Evolutionary conservation across 2,113 vertebrate genomes (phyloP), one percentile per base, ranked within the genome.

Genomic region (Erythrocercus mccallii): DNA sequence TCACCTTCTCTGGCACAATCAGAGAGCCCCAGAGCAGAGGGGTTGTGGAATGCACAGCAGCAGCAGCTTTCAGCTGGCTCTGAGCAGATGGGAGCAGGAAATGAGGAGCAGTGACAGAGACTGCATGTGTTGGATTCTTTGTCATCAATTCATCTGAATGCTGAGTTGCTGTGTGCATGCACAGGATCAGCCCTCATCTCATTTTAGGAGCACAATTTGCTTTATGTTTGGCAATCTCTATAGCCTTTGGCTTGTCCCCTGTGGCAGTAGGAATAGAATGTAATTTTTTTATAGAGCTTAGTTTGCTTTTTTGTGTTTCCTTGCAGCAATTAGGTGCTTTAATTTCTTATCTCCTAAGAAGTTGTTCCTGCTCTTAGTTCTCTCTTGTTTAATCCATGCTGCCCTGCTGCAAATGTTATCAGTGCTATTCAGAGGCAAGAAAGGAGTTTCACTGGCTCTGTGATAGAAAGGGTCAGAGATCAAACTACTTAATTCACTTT

Each of bases 51-150:
- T 2, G 56, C 64, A 25, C 51, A 42, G 70, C 9, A 79, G 70
- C 9, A 79, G 70, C 56, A 81, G 65, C 57, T 47, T 85, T 70
- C 61, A 51, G 15, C 73, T 23, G 85, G 24, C 24, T 38, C 73
- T 15, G 10, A 61, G 50, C 87, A 93, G 85, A 79, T 76, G 90
- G 94, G 90, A 92, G 79, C 74, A 85, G 90, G 70, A 85, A 72
- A 82, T 18, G 58, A 94, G 77, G 38, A 76, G 27, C 19, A 54
- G 37, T 17, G 79, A 33, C 68, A 62, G 35, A 50, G 35, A 27
- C 15, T 44, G 27, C 50, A 4, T 5, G 50, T 18, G 71, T 10
- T 87, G 79, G 53, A 0, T n/a, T 65, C 78, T 57, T 33, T 64
- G 81, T 69, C n/a, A 69, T 68, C 31, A 76, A 73, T 66, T 51